Evolutionary conservation across 2,797 vertebrate species (phyloP), one percentile per base, ranked within the genome.

Genomic region (Mareca strepera): DNA sequence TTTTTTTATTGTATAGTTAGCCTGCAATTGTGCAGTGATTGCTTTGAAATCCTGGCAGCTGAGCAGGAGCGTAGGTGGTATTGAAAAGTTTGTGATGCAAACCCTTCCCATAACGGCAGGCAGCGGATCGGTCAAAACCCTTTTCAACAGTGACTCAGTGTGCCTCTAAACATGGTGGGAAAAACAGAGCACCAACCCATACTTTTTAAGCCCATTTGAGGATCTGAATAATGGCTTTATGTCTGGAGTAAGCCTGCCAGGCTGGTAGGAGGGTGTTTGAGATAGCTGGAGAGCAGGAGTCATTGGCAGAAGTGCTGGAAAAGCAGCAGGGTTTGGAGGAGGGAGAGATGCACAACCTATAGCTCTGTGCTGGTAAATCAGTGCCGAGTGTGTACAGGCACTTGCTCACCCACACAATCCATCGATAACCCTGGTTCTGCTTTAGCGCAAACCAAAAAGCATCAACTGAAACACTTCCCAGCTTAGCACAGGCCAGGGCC

Each of bases 61-160:
- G 0, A 29, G 72, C 35, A 67, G 74, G 56, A 63, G 44, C 1
- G 86, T 93, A 85, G 94, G 91, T 81, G 94, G 92, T 23, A 44
- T 22, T 58, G 81, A 80, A 85, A 56, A 91, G 44, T 94, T 87
- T 82, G 90, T 52, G 86, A 70, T 86, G 86, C 82, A 80, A 66
- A 26, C 77, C 63, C 81, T 92, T 94, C 75, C 86, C 8, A 0
- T 29, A 84, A 20, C 0, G 0, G 7, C 76, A 82, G 91, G 95
- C 73, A 79, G 78, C 6, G 0, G 48, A 73, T 28, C 12, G 18
- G 76, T 76, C 92, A 72, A 63, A 90, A 46, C 33, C 60, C 81
- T 75, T 89, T 80, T 64, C 64, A 87, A 23, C 84, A 68, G 86
- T 94, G 94, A 95, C 88, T 94, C 88, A 93, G 41, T n/a, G 60